Evolutionary conservation across 2,888 invertebrate species (phyloP), one percentile per base, ranked within the genome.

Genomic region (Andrena haemorrhoa): DNA sequence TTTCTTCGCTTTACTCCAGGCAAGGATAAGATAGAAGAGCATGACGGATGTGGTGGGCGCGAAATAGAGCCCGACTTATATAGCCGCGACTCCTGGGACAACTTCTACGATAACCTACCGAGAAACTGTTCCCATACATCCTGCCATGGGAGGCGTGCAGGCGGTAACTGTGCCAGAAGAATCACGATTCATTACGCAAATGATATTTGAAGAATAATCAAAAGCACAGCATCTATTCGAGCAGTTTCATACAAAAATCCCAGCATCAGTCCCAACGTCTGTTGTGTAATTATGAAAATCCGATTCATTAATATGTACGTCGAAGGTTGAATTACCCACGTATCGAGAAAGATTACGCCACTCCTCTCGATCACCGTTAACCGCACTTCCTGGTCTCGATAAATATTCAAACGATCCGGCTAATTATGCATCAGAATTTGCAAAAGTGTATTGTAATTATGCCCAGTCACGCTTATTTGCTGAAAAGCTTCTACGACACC

Each of bases 241-340:
- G 23, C 8, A 10, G 6, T 33, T 10, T n/a, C 26, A 16, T 29
- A 61, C 3, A n/a, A 63, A 6, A 23, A 56, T 29, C 20, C 20
- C 49, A 77, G 49, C n/a, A 31, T n/a, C 10, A 1, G n/a, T 23
- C 35, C 6, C n/a, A 12, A 16, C 53, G 26, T 75, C 41, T 26
- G 26, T 69, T 77, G 49, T 31, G 35, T 70, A 77, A 70, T 79
- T 76, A 70, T 56, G 47, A 69, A 66, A 61, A 69, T 66, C 12
- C 20, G 41, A 7, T 23, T 7, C 16, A 20, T 23, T 31, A 64
- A 8, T 58, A 33, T 10, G 12, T 56, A 23, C 0, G 6, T 8
- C 10, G 49, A 77, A 64, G 49, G 49, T 35, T 29, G 7, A 16
- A 31, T 16, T 16, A 47, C 4, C 35, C 26, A 12, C 63, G 7